Conservation (phyloP, 2,113 vertebrate genomes). For the Cyprichromis sp. region DNA sequence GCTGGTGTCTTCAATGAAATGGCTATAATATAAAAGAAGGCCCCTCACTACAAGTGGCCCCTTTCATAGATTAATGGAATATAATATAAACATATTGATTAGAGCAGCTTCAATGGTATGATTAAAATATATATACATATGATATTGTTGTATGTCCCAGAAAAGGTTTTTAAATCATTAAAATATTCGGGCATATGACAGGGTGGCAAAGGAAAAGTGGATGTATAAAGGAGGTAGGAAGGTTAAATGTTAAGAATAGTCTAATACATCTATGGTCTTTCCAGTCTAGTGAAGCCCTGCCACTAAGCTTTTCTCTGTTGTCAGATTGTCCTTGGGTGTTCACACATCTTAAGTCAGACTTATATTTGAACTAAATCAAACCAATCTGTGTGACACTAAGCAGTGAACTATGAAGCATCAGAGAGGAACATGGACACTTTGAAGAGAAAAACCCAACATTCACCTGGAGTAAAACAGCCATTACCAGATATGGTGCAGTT, state of each 20-base stretch:
- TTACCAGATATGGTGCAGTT: conserved; percentile 14
- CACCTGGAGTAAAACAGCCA: conserved; percentile 48
- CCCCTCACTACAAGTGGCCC: neutral
- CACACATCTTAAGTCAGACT: conserved; percentile 8
- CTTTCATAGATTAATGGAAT: neutral
- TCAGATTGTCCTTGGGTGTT: conserved; percentile 4
- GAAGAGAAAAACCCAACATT: neutral
- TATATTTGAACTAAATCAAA: conserved; percentile 7
- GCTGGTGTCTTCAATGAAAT: neutral
- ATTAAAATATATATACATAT: neutral
- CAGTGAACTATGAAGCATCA: neutral
- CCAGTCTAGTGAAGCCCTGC: conserved; percentile 1
- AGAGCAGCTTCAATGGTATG: neutral
- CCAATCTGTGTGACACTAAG: neutral
- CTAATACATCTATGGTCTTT: neutral
- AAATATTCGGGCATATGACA: neutral
- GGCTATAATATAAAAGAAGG: neutral
- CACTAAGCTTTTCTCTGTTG: neutral
- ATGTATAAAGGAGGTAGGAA: neutral
- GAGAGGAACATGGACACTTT: neutral
- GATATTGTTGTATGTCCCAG: neutral
- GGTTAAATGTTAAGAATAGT: neutral
- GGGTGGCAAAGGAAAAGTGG: neutral
- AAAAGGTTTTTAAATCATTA: neutral
- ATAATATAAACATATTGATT: conserved; percentile 9